Evolutionary conservation across 2,113 vertebrate species (phyloP), one percentile per base, ranked within the genome.

Genomic region (Raja brachyura): DNA sequence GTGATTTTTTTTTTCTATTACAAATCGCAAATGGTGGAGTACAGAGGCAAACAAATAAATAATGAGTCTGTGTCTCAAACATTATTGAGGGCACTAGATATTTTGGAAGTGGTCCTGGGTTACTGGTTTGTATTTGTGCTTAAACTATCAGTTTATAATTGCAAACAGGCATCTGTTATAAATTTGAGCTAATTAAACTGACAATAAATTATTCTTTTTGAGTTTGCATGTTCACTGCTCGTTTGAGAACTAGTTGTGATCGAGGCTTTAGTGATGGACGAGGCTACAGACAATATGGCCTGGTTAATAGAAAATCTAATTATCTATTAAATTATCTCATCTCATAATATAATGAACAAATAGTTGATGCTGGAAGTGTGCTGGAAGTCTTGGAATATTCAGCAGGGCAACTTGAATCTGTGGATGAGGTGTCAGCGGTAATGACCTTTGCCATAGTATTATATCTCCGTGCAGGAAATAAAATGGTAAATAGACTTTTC

Each of bases 61-160:
- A 48, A 3, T 48, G 39, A 48, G 39, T 48, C 39, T 48, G 39
- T 48, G 39, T 48, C 39, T 48, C 39, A 48, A 48, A 48, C 39
- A 48, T 48, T 48, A 48, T 48, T 48, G 39, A 48, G 39, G 39
- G 39, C 39, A 48, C 39, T 74, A 85, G 59, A 4, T 66, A 63
- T 88, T 3, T 88, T 88, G 13, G 56, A 88, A 88, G 16, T 88
- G 28, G 83, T 63, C 18, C 28, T 63, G 59, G 59, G 28, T 7
- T 63, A 63, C 13, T 63, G 13, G 59, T 85, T 28, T 63, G 59
- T 88, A 88, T 18, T 63, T 88, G 25, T 86, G 3, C 81, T 61
- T n/a, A 88, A 88, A 88, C 28, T 88, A 28, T 63, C 63, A 28
- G n/a, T 11, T 88, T 66, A 86, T n/a, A 14, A 86, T n/a, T n/a